phyloP scores from a whole-genome alignment of 2,888 invertebrate species.

The Monopis laevigella region DNA sequence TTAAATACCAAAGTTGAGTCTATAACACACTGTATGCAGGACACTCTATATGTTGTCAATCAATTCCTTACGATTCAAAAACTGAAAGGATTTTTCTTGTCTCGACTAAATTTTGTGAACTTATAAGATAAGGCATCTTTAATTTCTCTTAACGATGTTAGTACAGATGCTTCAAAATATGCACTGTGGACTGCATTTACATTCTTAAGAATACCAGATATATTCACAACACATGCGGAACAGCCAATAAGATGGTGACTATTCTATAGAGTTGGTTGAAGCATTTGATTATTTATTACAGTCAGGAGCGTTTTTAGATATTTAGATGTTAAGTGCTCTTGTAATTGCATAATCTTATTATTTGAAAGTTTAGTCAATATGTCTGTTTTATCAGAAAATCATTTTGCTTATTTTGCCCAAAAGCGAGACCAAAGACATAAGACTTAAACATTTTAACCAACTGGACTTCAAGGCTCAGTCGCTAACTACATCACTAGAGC shows the following conservation, averaged over 20 bases:
- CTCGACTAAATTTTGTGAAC: constrained; percentile 86
- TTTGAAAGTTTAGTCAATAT: constrained; percentile 84
- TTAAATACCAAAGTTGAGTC: constrained; percentile 68
- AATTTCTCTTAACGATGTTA: constrained; percentile 88
- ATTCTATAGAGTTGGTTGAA: constrained; percentile 79
- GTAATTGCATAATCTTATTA: constrained; percentile 86
- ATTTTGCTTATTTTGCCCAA: constrained; percentile 73
- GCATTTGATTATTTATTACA: constrained; percentile 87
- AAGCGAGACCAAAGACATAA: no score
- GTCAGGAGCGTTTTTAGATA: constrained; percentile 85
- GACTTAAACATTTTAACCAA: constrained; percentile 75
- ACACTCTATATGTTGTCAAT: constrained; percentile 81
- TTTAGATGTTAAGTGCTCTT: constrained; percentile 90
- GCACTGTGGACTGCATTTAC: constrained; percentile 95
- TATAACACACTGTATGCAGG: constrained; percentile 80
- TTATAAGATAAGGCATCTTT: no score
- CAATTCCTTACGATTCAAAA: constrained; percentile 87
- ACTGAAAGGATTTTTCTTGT: constrained; percentile 80
- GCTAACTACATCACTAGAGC: constrained; percentile 86
- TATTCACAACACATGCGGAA: constrained; percentile 68
- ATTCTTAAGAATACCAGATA: constrained; percentile 88
- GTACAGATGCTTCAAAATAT: constrained; percentile 80
- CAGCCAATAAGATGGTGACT: constrained; percentile 69
- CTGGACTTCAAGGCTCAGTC: constrained; percentile 76
- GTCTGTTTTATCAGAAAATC: constrained; percentile 80